Conservation (phyloP, 2,797 vertebrate species). For the Enteromius radiatus region DNA sequence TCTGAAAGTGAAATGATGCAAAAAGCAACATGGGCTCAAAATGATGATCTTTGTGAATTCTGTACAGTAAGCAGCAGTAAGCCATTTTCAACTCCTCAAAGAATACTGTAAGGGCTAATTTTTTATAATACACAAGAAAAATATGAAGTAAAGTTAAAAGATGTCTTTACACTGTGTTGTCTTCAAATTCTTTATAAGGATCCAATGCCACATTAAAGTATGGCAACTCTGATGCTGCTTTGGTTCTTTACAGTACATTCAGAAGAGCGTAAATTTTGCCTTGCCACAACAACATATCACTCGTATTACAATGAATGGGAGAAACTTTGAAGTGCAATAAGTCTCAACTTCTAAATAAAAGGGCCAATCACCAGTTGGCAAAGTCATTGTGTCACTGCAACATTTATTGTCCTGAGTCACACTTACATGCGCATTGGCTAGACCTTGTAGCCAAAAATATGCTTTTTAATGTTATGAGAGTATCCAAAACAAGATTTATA, state of each 20-base stretch:
- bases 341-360: background rate
- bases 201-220: background rate
- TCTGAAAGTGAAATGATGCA: conserved; percentile 17
- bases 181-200: background rate
- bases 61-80: conserved; percentile 38
- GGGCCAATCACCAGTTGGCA: background rate
- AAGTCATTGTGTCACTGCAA: background rate
- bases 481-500: background rate
- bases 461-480: background rate
- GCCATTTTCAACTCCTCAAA: conserved; percentile 52
- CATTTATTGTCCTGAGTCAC: background rate
- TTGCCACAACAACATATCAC: background rate
- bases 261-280: background rate
- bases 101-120: conserved; percentile 27
- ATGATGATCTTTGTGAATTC: conserved; percentile 30
- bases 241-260: background rate
- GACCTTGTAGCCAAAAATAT: background rate
- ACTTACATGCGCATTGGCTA: background rate
- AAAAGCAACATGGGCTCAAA: conserved; percentile 34
- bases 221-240: background rate
- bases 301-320: background rate
- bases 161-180: background rate
- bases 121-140: background rate
- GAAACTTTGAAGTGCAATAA: background rate
- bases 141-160: background rate